Conservation (phyloP, 2,113 vertebrate genomes). For the Mustela lutreola region DNA sequence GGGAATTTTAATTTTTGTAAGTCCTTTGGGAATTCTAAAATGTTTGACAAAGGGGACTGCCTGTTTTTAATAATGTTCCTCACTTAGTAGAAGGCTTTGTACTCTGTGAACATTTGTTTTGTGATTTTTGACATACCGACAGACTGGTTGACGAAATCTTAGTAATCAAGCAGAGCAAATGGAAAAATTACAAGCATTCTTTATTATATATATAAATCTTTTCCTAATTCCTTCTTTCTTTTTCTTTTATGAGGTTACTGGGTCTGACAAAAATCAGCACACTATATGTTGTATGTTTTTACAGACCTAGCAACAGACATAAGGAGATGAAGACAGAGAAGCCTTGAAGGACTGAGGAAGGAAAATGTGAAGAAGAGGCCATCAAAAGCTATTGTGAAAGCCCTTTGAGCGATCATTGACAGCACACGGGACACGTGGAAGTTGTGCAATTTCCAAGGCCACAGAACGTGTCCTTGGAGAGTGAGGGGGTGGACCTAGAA, state of each 20-base stretch:
- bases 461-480: not conserved
- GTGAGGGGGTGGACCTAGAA: not conserved
- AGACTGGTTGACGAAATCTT: not conserved
- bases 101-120: not conserved
- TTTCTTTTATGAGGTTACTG: not conserved
- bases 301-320: not conserved
- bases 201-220: not conserved
- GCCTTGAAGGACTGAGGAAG: not conserved
- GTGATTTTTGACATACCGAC: not conserved
- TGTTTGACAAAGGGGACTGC: not conserved
- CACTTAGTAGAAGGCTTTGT: not conserved
- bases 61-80: conserved; percentile 3
- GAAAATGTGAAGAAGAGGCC: not conserved
- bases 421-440: not conserved
- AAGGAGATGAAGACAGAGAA: not conserved
- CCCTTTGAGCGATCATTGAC: not conserved
- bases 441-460: not conserved
- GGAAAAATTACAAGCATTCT: not conserved
- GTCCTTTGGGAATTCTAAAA: not conserved
- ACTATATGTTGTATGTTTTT: not conserved
- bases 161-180: not conserved
- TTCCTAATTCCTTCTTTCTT: not conserved
- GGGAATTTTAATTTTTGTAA: conserved; percentile 20
- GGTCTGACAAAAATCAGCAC: not conserved
- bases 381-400: not conserved